Evolutionary conservation across 1,140 invertebrate species (phyloP).

Genomic region (Contarinia nasturtii): DNA sequence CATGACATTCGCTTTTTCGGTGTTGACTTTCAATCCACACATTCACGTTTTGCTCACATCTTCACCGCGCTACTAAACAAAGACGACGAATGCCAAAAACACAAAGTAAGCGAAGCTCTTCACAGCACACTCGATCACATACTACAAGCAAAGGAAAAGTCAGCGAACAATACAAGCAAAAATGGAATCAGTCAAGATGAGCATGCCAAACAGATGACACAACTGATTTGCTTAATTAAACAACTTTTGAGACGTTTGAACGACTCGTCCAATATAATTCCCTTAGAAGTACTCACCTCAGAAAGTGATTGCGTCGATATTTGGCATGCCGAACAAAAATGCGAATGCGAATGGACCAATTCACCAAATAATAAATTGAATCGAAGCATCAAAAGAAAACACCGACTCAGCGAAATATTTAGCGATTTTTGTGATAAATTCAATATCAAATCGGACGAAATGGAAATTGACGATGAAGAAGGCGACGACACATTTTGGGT

Average conservation of each 20-base stretch:
- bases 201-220: background rate
- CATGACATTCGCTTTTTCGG: conserved; percentile 35
- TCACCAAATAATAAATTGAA: too few species aligned
- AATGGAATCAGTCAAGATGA: background rate
- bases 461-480: too few species aligned
- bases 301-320: conserved; percentile 31
- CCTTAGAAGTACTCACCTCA: conserved; percentile 20
- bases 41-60: conserved; percentile 37
- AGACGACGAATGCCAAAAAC: too few species aligned
- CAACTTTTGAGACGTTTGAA: background rate
- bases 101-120: too few species aligned
- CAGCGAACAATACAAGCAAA: background rate
- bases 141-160: too few species aligned
- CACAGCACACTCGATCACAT: too few species aligned
- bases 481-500: too few species aligned
- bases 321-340: conserved; percentile 26
- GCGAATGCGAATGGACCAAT: conserved; percentile 25
- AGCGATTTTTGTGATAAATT: too few species aligned
- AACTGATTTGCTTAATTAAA: conserved; percentile 1
- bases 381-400: too few species aligned
- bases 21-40: conserved; percentile 38
- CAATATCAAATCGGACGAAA: too few species aligned
- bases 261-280: conserved; percentile 3
- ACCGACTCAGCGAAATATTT: too few species aligned
- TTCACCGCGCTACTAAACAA: conserved; percentile 22